A percentile compares a stretch with the other conserved stretches of the same genome.
Conservation (phyloP, 2,888 invertebrate genomes). For the Ophion ventricosus region DNA sequence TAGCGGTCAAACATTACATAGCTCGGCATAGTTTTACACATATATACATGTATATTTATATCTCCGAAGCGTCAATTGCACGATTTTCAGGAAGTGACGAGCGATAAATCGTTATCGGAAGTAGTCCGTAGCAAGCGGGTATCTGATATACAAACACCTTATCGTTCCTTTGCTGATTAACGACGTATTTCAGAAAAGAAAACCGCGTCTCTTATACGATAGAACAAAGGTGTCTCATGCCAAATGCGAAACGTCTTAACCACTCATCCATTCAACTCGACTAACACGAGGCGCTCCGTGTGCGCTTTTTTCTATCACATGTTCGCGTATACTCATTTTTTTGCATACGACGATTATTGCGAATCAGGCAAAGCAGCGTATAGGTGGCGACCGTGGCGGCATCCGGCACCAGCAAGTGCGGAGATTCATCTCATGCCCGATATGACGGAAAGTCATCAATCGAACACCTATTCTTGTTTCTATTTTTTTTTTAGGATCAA, state of each 20-base stretch:
- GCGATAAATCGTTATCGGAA: slow-evolving; percentile 6
- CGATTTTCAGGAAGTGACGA: slow-evolving; percentile 49
- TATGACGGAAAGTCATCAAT: not conserved
- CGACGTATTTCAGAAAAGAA: not conserved
- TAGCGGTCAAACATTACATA: not conserved
- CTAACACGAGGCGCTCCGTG: slow-evolving; percentile 74
- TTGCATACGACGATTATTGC: slow-evolving; percentile 36
- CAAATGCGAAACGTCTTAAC: slow-evolving; percentile 75
- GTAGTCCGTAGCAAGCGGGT: slow-evolving; percentile 72
- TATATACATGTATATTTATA: not conserved
- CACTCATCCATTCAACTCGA: slow-evolving; percentile 83
- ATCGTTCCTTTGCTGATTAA: slow-evolving; percentile 49
- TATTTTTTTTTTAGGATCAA: not conserved
- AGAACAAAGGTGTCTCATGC: not conserved
- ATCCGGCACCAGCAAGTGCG: not conserved
- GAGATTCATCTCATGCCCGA: not conserved
- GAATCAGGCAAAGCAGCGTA: slow-evolving; percentile 44
- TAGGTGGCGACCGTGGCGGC: slow-evolving; percentile 69
- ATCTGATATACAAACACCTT: slow-evolving; percentile 74
- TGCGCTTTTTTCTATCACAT: slow-evolving; percentile 48
- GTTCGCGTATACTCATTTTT: slow-evolving; percentile 55
- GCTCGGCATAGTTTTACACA: not conserved
- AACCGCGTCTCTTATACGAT: not conserved
- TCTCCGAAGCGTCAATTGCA: slow-evolving; percentile 24
- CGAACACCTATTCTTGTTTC: not conserved